Percentiles rank a stretch among this genome's conserved stretches.
Evolutionary conservation across 2,888 invertebrate genomes (phyloP).

Genomic region (Eubasilissa splendida): DNA sequence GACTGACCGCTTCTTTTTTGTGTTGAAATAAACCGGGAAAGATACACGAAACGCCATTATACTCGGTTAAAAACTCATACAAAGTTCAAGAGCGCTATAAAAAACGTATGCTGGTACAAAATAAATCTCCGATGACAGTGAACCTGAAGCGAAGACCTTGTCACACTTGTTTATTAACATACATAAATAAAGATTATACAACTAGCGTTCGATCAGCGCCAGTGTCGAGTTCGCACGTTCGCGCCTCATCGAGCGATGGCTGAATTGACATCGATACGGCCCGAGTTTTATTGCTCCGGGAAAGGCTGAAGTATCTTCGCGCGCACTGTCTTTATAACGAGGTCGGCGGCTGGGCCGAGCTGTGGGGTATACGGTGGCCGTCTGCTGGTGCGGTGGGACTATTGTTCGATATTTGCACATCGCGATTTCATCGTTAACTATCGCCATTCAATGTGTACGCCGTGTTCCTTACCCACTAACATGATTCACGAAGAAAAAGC

Average conservation of each 20-base stretch:
- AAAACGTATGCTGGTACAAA: neutral
- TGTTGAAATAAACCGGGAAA: no score
- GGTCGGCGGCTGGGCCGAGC: conserved; percentile 41
- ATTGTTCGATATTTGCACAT: conserved; percentile 35
- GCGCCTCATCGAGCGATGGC: conserved; percentile 16
- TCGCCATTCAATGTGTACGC: neutral
- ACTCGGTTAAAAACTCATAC: no score
- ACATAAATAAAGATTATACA: conserved; percentile 9
- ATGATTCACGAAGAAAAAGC: neutral
- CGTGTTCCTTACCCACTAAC: conserved; percentile 17
- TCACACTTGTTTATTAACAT: conserved; percentile 10
- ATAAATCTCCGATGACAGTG: conserved; percentile 12
- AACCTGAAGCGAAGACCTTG: conserved; percentile 20
- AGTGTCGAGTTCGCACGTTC: conserved; percentile 2
- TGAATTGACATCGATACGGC: conserved; percentile 35
- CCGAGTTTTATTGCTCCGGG: conserved; percentile 38
- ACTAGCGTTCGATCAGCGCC: conserved; percentile 15
- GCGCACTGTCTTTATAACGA: conserved; percentile 42
- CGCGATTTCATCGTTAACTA: conserved; percentile 25
- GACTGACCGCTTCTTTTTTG: no score
- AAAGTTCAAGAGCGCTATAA: neutral
- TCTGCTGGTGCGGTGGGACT: conserved; percentile 11
- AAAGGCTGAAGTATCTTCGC: conserved; percentile 41
- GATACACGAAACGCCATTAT: no score
- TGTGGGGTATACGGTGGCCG: conserved; percentile 27